A percentile compares a stretch with the other conserved stretches of the same genome.
Conservation (phyloP, 2,797 vertebrate species). For the Danio jaintianensis region DNA sequence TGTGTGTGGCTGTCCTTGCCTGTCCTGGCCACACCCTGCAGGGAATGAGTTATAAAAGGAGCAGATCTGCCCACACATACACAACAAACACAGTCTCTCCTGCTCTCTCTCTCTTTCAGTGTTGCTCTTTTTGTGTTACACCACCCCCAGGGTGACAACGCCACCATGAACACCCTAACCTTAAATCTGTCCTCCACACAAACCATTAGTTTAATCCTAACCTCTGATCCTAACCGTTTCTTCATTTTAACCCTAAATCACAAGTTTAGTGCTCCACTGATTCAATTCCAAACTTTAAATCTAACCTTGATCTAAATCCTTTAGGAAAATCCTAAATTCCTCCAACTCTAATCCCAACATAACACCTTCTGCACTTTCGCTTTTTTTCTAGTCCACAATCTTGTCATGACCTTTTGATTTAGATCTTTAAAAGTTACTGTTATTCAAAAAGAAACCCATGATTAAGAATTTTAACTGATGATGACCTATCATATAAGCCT, state of each 20-base stretch:
- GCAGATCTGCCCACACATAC: slow-evolving; percentile 42
- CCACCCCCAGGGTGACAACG: slow-evolving; percentile 26
- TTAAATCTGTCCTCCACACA: slow-evolving; percentile 3
- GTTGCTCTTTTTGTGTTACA: slow-evolving; percentile 47
- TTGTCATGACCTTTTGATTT: background rate
- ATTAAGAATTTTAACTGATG: background rate
- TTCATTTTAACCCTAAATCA: background rate
- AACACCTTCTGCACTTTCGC: background rate
- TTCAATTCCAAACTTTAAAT: background rate
- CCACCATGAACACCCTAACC: slow-evolving; percentile 11
- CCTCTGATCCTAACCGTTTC: background rate
- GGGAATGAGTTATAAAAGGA: slow-evolving; percentile 60
- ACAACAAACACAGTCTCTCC: slow-evolving; percentile 12
- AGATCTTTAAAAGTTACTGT: background rate
- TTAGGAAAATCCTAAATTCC: background rate
- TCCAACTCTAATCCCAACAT: background rate
- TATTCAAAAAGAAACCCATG: background rate
- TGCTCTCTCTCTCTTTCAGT: background rate
- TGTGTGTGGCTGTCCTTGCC: slow-evolving; percentile 49
- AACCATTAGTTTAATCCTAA: slow-evolving; percentile 2
- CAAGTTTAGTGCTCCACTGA: background rate
- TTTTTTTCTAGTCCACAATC: background rate
- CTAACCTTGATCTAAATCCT: slow-evolving; percentile 1
- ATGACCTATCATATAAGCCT: background rate
- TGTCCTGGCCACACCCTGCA: slow-evolving; percentile 58